Evolutionary conservation across 1,140 invertebrate genomes (phyloP).

Genomic region (Cotesia typhae): DNA sequence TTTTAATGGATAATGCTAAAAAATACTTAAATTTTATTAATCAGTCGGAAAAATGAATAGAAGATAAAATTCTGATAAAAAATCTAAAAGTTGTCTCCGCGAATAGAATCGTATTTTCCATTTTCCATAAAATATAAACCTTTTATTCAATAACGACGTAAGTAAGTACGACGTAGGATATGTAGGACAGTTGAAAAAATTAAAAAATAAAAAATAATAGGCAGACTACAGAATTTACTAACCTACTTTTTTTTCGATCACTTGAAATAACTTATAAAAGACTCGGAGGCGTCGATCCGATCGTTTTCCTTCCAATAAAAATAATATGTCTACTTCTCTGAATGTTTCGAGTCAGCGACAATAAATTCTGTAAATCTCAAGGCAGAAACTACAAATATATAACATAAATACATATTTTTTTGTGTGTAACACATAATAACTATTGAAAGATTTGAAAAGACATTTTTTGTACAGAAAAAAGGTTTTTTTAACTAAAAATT

Average conservation of each 20-base stretch:
- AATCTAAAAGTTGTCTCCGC: not conserved
- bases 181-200: not conserved
- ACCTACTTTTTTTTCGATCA: conserved; percentile 13
- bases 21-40: too few relatives aligned
- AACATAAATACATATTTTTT: not conserved
- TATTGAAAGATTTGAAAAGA: not conserved
- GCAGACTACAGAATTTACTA: not conserved
- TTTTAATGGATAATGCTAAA: too few relatives aligned
- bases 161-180: not conserved
- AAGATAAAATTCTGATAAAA: conserved; percentile 2
- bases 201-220: not conserved
- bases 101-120: too few relatives aligned
- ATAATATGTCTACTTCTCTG: not conserved
- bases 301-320: not conserved
- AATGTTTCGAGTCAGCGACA: conserved; percentile 13
- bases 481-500: too few relatives aligned
- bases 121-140: too few relatives aligned
- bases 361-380: conserved; percentile 14
- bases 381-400: not conserved
- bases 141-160: too few relatives aligned
- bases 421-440: not conserved
- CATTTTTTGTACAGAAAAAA: too few relatives aligned
- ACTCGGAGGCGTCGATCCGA: not conserved
- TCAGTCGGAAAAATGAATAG: not conserved
- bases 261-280: conserved; percentile 10